These are phyloP conservation scores for Ornithoptera priamus DNA, from an alignment of 2,888 invertebrate species.

Conservation along the genomic window DNA sequence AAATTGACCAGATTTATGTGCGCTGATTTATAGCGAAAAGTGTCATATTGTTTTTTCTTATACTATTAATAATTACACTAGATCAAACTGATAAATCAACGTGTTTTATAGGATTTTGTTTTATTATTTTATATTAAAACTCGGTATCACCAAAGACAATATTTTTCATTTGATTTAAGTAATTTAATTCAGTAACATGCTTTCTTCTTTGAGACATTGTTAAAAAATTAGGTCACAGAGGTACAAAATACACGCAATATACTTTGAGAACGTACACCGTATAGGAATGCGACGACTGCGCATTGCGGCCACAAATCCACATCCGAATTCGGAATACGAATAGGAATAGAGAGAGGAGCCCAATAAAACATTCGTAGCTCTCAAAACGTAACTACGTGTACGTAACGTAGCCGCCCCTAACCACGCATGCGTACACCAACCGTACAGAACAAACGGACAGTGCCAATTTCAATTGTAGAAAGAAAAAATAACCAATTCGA, in stretches of 20 bases:
- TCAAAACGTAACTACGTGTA: constrained; percentile 74
- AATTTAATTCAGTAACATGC: too few species aligned
- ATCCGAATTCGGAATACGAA: constrained; percentile 71
- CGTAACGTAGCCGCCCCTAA: constrained; percentile 71
- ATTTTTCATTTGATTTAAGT: too few species aligned
- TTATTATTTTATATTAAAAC: too few species aligned
- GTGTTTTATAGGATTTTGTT: too few species aligned
- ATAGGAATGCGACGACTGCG: constrained; percentile 57
- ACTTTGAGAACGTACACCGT: constrained; percentile 16
- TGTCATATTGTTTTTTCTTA: not conserved
- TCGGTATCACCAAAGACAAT: too few species aligned
- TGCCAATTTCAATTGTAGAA: constrained; percentile 78
- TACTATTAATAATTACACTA: too few species aligned
- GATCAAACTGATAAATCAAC: too few species aligned
- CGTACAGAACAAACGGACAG: constrained; percentile 73
- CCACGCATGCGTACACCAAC: constrained; percentile 68
- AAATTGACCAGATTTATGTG: constrained; percentile 21
- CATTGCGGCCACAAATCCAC: constrained; percentile 63
- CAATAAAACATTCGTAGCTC: constrained; percentile 76
- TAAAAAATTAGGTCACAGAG: too few species aligned
- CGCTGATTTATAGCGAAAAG: constrained; percentile 21
- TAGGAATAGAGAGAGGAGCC: constrained; percentile 69
- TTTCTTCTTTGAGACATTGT: too few species aligned
- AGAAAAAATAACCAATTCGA: constrained; percentile 80
- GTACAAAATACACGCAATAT: not conserved